A percentile compares a stretch with the other conserved stretches of the same genome.
Evolutionary conservation across 1,140 invertebrate genomes (phyloP).

Genomic region (Platyscapa corneri): DNA sequence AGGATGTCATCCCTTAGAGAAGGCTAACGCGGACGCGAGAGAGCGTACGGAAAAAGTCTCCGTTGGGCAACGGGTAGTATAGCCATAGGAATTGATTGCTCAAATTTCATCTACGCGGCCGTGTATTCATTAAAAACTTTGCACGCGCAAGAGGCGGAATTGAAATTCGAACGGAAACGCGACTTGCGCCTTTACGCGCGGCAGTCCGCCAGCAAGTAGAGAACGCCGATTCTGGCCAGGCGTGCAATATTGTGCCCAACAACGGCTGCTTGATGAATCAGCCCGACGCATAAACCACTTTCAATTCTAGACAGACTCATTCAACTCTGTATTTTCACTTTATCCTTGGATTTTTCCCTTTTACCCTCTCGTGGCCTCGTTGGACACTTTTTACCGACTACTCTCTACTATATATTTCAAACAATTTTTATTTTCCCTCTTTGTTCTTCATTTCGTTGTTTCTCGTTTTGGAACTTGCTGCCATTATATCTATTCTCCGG

Average conservation of each 20-base stretch:
- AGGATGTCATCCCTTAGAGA: no score
- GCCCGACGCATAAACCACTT: constrained; percentile 58
- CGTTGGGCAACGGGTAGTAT: background rate
- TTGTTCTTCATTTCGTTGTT: constrained; percentile 32
- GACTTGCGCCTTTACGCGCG: background rate
- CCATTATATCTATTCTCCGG: constrained; percentile 44
- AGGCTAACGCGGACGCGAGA: no score
- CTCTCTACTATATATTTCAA: background rate
- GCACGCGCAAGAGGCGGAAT: background rate
- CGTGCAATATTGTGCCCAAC: constrained; percentile 13
- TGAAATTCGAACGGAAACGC: background rate
- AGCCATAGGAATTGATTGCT: constrained; percentile 18
- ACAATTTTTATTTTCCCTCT: constrained; percentile 48
- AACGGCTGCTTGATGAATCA: constrained; percentile 63
- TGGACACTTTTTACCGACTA: background rate
- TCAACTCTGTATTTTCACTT: constrained; percentile 29
- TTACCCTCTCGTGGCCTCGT: background rate
- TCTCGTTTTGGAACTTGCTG: background rate
- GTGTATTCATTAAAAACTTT: constrained; percentile 36
- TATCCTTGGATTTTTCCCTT: background rate
- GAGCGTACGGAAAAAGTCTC: background rate
- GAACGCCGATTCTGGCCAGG: constrained; percentile 3
- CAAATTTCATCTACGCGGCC: background rate
- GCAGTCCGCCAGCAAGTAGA: background rate
- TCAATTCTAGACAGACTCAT: constrained; percentile 41